Evolutionary conservation across 2,113 vertebrate genomes (phyloP).

Genomic region (Sander lucioperca): DNA sequence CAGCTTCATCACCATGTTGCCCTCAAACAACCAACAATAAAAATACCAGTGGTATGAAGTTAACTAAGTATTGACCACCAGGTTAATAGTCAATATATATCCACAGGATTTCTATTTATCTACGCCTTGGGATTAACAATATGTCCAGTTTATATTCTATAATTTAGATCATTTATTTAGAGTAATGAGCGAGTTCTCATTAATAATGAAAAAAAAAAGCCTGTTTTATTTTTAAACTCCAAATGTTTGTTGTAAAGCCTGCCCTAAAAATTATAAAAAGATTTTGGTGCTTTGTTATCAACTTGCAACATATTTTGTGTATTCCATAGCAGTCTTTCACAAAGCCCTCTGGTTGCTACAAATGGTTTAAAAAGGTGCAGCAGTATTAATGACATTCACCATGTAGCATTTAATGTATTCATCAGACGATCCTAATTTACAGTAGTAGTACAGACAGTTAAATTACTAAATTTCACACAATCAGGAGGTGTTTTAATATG

Average conservation of each 20-base stretch:
- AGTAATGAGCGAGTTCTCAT: too few species aligned
- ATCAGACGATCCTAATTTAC: background rate
- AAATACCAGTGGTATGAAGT: background rate
- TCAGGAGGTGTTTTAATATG: background rate
- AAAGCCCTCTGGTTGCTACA: background rate
- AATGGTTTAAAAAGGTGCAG: background rate
- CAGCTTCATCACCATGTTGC: background rate
- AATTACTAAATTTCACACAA: background rate
- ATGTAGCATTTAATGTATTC: background rate
- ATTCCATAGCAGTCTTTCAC: background rate
- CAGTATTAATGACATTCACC: background rate
- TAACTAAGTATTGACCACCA: background rate
- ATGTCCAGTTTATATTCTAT: background rate
- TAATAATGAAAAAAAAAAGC: too few species aligned
- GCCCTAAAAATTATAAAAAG: too few species aligned
- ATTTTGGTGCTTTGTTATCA: background rate
- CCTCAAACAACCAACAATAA: background rate
- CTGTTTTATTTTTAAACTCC: too few species aligned
- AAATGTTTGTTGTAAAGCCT: too few species aligned
- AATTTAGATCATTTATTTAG: too few species aligned
- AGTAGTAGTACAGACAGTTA: background rate
- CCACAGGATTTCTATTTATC: background rate
- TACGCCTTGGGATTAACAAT: background rate
- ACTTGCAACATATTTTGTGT: background rate
- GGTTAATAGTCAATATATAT: background rate